Evolutionary conservation across 35 echinoderm and acorn worm species (phyloP), one percentile per base, ranked within the genome.

Genomic region (Eucidaris tribuloides): DNA sequence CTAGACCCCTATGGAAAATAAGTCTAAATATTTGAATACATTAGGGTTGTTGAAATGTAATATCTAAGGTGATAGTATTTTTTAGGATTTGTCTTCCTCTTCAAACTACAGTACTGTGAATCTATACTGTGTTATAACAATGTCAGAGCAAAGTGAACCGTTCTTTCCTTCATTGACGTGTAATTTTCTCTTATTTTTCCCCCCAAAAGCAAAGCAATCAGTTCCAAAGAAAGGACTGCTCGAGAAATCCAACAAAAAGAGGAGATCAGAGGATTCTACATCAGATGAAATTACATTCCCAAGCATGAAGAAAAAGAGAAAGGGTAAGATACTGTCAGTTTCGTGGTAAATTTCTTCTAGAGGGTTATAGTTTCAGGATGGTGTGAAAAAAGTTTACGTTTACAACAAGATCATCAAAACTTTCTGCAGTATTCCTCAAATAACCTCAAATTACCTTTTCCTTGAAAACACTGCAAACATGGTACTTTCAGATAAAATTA

Each of bases 151-250:
- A 9, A 11, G 9, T 11, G 48, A n/a, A 9, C 48, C 48, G 9
- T 52, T 9, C 9, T 11, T 11, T 9, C 48, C 9, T 11, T n/a
- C 48, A 52, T n/a, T 52, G n/a, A 52, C n/a, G 48, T 52, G 48
- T 11, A 52, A 52, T 52, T 52, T 52, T 52, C 9, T 52, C n/a
- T 52, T 52, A n/a, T 52, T 52, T 11, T 52, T 52, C n/a, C n/a
- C 48, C n/a, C 48, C 9, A 74, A 74, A 40, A 19, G 15, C 68
- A 6, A 74, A 44, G 68, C 38, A 74, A 74, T 22, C 15, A 42
- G 68, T 42, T 33, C 48, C 48, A 42, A 74, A 44, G 41, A 74
- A n/a, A 74, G 44, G 68, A n/a, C n/a, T n/a, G n/a, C n/a, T n/a
- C n/a, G n/a, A n/a, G n/a, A n/a, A n/a, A n/a, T n/a, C n/a, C n/a